phyloP scores from a whole-genome alignment of 2,797 vertebrate genomes.

The Thalassophryne amazonica region DNA sequence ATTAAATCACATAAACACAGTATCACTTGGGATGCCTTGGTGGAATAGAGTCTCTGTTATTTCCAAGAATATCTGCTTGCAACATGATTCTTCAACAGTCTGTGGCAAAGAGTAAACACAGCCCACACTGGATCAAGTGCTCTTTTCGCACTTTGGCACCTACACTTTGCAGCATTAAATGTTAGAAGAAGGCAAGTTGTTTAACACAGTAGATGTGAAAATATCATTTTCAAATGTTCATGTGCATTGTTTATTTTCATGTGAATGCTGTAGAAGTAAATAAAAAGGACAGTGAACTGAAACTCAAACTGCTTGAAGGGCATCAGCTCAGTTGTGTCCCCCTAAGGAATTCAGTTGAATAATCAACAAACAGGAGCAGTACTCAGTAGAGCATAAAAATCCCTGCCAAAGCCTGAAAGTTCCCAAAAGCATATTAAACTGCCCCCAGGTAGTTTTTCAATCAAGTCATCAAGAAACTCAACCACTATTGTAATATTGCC shows the following conservation, averaged over 20 bases:
- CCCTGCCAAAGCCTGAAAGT: no score
- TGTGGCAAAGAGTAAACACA: constrained; percentile 46
- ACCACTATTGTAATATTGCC: no score
- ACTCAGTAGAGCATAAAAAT: no score
- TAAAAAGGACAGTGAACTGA: no score
- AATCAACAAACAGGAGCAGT: no score
- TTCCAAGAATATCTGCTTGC: constrained; percentile 15
- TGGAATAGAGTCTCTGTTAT: constrained; percentile 15
- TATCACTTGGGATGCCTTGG: constrained; percentile 50
- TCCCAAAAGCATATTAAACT: no score
- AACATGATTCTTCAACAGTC: constrained; percentile 31
- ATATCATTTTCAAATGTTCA: constrained; percentile 49
- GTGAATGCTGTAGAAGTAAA: no score
- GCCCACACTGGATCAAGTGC: constrained; percentile 50
- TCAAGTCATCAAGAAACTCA: no score
- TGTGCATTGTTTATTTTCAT: constrained; percentile 3
- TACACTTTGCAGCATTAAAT: constrained; percentile 39
- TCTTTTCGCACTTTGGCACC: constrained; percentile 41
- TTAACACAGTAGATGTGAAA: constrained; percentile 17
- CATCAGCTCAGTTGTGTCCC: no score
- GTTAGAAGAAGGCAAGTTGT: constrained; percentile 36
- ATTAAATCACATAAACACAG: constrained; percentile 56
- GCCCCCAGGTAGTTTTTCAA: no score
- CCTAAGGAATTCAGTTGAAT: no score
- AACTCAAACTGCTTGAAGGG: no score